These are phyloP conservation scores for Drosophila atroscutellata DNA, from an alignment of 2,888 invertebrate genomes.

Conservation along the genomic window DNA sequence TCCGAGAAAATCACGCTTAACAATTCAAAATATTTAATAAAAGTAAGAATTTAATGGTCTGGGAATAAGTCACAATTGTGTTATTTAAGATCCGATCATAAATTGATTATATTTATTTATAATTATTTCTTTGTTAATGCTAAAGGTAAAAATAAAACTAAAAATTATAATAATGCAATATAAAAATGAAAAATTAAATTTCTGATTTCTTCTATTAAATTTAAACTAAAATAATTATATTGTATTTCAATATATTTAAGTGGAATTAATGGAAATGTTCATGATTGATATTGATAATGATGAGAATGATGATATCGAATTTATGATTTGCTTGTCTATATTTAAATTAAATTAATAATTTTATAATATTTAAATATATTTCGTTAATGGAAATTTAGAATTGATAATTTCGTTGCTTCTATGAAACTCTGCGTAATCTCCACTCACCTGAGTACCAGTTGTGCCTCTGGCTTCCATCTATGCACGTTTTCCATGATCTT, in stretches of 20 bases:
- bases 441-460: conserved; percentile 85
- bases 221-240: not conserved
- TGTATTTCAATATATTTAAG: not conserved
- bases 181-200: too few relatives aligned
- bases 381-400: not conserved
- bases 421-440: not conserved
- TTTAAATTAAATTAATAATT: not conserved
- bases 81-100: too few relatives aligned
- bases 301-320: not conserved
- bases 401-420: not conserved
- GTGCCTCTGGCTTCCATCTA: conserved; percentile 88
- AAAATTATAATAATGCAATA: too few relatives aligned
- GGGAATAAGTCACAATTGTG: too few relatives aligned
- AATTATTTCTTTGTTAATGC: too few relatives aligned
- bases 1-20: not conserved
- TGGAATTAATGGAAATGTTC: not conserved
- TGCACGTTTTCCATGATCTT: conserved; percentile 89
- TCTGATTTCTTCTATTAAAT: not conserved
- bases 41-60: not conserved
- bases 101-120: too few relatives aligned
- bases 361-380: not conserved
- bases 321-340: not conserved
- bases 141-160: too few relatives aligned
- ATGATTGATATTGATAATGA: not conserved
- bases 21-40: not conserved